Base-by-base conservation (phyloP, 2,797 vertebrate species). In the Scyliorhinus canicula region DNA sequence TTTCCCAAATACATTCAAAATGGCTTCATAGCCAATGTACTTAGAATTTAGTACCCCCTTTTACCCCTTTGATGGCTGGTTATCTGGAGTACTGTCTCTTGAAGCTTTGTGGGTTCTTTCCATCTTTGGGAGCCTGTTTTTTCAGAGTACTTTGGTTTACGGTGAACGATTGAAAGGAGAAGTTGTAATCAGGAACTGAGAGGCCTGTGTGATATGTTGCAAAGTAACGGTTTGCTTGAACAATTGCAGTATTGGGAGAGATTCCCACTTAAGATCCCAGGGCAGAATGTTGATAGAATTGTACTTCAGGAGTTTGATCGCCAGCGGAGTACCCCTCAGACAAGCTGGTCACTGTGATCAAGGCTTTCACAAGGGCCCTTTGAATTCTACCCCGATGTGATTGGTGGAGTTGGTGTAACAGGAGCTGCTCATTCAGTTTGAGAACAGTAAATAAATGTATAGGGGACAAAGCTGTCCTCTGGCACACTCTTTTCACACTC, bases 111-210 rank as follows among this genome's bases (percentile, higher is more conserved):
- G 9, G 52, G n/a, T 88, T 79, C 3, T 44, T 47, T 90, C n/a
- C 31, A 57, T 88, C 40, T 57, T 57, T 60, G 55, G 57, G 31
- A n/a, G 35, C 4, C 35, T n/a, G n/a, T n/a, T 85, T 86, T 55
- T 31, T 28, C 28, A 16, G 1, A n/a, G 86, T 6, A 14, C n/a
- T 14, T 57, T 57, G 31, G 28, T 40, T 57, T 9, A 35, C 11
- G 16, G 14, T 0, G 3, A 52, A 88, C 28, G 50, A 60, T 16
- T n/a, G 55, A 60, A 90, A 60, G 86, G n/a, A 55, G 55, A 90
- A 90, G 86, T 90, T 90, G 86, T 63, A 60, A 40, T 60, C 35
- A 40, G 86, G 55, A 90, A 90, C 14, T 90, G 55, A 63, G n/a
- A 90, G 50, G 50, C 47, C 0, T 8, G 28, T 86, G 8, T 90